These are phyloP conservation scores for Leucozona laternaria DNA, from an alignment of 2,888 invertebrate genomes.

Conservation along the genomic window DNA sequence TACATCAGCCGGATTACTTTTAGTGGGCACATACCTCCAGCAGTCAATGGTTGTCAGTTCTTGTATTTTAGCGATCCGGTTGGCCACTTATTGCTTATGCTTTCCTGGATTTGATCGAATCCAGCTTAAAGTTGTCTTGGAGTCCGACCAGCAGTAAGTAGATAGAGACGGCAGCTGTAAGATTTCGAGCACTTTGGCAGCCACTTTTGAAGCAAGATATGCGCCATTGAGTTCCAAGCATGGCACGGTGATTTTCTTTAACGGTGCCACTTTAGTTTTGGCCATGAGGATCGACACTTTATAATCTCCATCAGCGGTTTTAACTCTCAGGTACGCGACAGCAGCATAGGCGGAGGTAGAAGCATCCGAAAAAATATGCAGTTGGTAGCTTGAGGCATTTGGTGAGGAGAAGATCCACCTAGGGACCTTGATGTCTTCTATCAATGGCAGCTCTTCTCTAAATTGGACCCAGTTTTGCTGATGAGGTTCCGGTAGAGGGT, in stretches of 20 bases:
- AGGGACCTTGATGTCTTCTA: constrained; percentile 8
- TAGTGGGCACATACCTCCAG: constrained; percentile 37
- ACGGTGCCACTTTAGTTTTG: constrained; percentile 53
- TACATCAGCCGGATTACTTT: constrained; percentile 8
- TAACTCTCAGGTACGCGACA: too few relatives aligned
- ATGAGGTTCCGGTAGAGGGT: constrained; percentile 15
- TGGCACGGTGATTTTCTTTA: constrained; percentile 55
- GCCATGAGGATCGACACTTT: constrained; percentile 53
- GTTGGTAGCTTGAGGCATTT: constrained; percentile 17
- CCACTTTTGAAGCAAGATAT: constrained; percentile 43
- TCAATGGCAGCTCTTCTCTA: constrained; percentile 21
- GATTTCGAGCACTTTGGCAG: constrained; percentile 23
- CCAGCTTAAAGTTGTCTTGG: too few relatives aligned
- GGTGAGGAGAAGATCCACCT: constrained; percentile 37
- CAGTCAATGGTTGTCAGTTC: background rate
- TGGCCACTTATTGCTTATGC: constrained; percentile 53
- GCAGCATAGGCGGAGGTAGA: too few relatives aligned
- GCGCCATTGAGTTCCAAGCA: constrained; percentile 58
- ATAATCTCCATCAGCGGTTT: too few relatives aligned
- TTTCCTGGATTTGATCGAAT: constrained; percentile 34
- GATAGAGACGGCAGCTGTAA: constrained; percentile 22
- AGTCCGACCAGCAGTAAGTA: constrained; percentile 32
- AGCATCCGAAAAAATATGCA: constrained; percentile 29
- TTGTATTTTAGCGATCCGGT: constrained; percentile 36
- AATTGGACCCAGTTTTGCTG: constrained; percentile 29